Conservation (phyloP, 2,113 vertebrate species). For the Setophaga kirtlandii region DNA sequence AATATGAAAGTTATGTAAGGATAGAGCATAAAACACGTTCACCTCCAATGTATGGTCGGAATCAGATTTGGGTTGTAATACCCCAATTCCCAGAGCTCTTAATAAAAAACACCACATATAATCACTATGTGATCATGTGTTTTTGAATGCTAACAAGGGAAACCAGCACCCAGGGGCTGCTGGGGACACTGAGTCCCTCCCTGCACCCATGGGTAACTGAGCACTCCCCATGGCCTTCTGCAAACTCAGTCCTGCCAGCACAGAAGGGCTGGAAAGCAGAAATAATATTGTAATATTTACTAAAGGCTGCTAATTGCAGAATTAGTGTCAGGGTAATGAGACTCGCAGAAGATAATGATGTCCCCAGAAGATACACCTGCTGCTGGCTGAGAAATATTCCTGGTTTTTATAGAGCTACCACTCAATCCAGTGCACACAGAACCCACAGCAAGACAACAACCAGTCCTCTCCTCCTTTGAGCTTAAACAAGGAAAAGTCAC, state of each 20-base stretch:
- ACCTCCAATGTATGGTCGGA: no score
- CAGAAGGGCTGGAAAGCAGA: accelerated
- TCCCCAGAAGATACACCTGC: background rate
- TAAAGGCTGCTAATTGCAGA: background rate
- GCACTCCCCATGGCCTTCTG: background rate
- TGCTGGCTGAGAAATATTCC: background rate
- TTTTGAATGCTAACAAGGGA: no score
- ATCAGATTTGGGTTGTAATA: no score
- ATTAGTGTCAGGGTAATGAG: background rate
- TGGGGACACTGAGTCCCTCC: background rate
- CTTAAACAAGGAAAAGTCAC: background rate
- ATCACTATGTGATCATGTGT: no score
- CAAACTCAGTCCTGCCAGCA: background rate
- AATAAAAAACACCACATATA: no score
- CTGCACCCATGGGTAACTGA: accelerated
- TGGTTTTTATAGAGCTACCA: background rate
- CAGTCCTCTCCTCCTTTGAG: background rate
- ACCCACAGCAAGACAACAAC: background rate
- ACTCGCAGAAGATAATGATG: background rate
- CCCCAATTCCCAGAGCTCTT: no score
- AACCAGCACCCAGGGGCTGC: accelerated
- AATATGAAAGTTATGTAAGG: no score
- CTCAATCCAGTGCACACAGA: background rate
- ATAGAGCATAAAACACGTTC: no score
- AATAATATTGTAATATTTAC: background rate